Percentiles rank a stretch among this genome's conserved stretches.
Conservation (phyloP, 2,113 vertebrate species). For the Amazona guildingii region DNA sequence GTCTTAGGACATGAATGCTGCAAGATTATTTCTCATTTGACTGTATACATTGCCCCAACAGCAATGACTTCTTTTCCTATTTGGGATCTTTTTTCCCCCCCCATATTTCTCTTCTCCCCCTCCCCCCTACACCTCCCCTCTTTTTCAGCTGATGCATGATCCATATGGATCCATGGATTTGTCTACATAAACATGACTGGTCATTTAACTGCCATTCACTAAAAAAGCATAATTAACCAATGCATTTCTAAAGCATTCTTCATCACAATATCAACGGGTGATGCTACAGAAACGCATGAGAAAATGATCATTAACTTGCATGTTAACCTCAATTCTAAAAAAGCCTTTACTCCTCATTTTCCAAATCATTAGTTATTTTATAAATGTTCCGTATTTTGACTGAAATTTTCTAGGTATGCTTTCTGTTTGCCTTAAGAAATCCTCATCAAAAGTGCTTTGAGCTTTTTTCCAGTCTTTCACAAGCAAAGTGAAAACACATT, state of each 20-base stretch:
- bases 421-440: neutral
- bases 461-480: neutral
- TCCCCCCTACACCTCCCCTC: too few species aligned
- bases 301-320: neutral
- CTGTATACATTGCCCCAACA: neutral
- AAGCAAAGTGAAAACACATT: neutral
- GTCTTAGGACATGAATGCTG: neutral
- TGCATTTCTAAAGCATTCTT: neutral
- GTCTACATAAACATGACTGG: neutral
- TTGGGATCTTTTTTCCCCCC: neutral
- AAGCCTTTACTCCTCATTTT: neutral
- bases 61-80: accelerated
- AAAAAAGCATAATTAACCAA: neutral
- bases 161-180: neutral
- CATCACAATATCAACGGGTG: neutral
- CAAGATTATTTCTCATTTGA: neutral
- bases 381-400: neutral
- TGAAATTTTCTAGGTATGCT: neutral
- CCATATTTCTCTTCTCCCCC: too few species aligned
- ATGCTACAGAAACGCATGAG: neutral
- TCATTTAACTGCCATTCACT: neutral
- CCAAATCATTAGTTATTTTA: neutral
- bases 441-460: neutral
- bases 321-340: neutral
- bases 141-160: neutral